phyloP scores from a whole-genome alignment of 1,140 invertebrate species.

The Eulimnadia texana region DNA sequence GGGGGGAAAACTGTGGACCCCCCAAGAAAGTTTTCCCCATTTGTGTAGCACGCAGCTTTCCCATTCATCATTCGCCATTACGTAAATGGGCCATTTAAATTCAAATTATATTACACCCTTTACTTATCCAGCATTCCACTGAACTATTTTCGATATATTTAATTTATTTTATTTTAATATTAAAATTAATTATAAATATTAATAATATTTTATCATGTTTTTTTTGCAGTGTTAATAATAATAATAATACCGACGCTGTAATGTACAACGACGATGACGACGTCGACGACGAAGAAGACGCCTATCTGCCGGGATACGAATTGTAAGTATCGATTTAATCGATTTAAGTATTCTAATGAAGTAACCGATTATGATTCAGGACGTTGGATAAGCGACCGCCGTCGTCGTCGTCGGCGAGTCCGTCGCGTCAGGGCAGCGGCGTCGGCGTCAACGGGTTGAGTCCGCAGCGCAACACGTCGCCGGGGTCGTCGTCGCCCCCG shows the following conservation, averaged over 20 bases:
- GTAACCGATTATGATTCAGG: constrained; percentile 3
- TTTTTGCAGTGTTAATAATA: not conserved
- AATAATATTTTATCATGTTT: not conserved
- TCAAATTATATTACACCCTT: too few relatives aligned
- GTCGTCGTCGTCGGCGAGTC: constrained; percentile 5
- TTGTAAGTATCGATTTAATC: not conserved
- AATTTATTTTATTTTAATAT: not conserved
- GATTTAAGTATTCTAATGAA: not conserved
- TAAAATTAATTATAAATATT: constrained; percentile 1
- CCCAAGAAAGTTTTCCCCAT: too few relatives aligned
- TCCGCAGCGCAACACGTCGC: constrained; percentile 15
- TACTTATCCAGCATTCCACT: too few relatives aligned
- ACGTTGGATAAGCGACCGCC: constrained; percentile 3
- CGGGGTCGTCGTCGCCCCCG: constrained; percentile 19
- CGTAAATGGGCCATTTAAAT: too few relatives aligned
- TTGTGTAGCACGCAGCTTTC: too few relatives aligned
- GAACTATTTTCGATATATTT: too few relatives aligned
- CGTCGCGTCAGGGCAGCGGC: not conserved
- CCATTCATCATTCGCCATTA: too few relatives aligned
- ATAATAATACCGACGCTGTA: not conserved
- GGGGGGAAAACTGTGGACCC: too few relatives aligned
- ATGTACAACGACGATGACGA: constrained; percentile 10
- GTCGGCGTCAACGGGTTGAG: not conserved
- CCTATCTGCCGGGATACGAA: constrained; percentile 3
- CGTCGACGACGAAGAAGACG: constrained; percentile 3